Conservation (phyloP, 1,140 invertebrate genomes). For the Psix sp. region DNA sequence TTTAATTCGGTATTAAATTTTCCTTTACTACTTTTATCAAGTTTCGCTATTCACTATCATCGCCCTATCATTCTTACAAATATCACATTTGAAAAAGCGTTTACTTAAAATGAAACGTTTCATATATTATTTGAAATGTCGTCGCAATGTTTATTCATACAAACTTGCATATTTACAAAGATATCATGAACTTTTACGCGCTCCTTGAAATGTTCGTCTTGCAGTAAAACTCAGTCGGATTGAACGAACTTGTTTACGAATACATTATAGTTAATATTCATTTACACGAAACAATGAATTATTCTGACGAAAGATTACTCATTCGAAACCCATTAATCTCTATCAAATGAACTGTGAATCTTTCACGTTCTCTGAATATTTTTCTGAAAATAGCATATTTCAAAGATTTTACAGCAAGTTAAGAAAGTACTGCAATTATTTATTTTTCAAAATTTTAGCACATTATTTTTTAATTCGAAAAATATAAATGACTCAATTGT, state of each 20-base stretch:
- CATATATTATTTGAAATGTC: too few relatives aligned
- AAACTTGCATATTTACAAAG: conserved; percentile 7
- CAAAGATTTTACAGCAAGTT: too few relatives aligned
- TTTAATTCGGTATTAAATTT: conserved; percentile 53
- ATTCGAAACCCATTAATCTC: conserved; percentile 54
- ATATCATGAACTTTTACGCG: conserved; percentile 14
- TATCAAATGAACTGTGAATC: conserved; percentile 36
- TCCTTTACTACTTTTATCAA: conserved; percentile 57
- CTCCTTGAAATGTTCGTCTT: conserved; percentile 1
- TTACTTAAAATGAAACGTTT: too few relatives aligned
- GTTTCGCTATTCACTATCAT: conserved; percentile 32
- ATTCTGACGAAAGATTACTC: conserved; percentile 45
- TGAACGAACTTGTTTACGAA: conserved; percentile 28
- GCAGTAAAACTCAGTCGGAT: conserved; percentile 23
- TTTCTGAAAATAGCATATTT: too few relatives aligned
- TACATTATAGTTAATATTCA: conserved; percentile 40
- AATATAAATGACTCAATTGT: too few relatives aligned
- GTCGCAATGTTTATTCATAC: too few relatives aligned
- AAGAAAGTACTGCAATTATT: too few relatives aligned
- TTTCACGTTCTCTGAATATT: too few relatives aligned
- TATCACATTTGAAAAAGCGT: conserved; percentile 8
- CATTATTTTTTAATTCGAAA: too few relatives aligned
- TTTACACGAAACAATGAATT: conserved; percentile 46
- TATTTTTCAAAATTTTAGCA: too few relatives aligned
- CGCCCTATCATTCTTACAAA: conserved; percentile 45